phyloP scores from a whole-genome alignment of 2,113 vertebrate genomes.

The Chaenogobius annularis region DNA sequence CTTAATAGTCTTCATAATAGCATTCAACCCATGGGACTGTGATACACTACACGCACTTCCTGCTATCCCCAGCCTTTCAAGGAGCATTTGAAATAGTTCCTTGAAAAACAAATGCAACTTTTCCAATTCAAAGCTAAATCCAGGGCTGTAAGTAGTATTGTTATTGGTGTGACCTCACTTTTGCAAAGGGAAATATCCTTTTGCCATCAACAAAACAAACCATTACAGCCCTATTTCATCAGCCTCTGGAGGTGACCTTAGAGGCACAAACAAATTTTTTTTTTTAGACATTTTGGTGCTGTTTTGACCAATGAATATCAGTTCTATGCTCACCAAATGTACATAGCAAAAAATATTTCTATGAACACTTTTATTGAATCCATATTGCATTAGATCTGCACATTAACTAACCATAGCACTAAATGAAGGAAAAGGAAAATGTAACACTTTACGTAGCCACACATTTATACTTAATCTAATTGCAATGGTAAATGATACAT shows the following conservation, averaged over 20 bases:
- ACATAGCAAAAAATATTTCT: not conserved
- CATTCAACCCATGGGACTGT: conserved; percentile 15
- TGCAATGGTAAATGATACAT: too few relatives aligned
- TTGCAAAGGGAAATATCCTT: conserved; percentile 19
- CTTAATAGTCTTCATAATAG: conserved; percentile 4
- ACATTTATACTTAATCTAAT: too few relatives aligned
- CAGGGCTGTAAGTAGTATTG: conserved; percentile 17
- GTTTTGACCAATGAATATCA: conserved; percentile 2
- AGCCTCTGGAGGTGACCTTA: conserved; percentile 24
- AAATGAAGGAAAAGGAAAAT: not conserved
- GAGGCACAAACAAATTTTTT: conserved; percentile 13
- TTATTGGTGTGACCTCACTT: conserved; percentile 20
- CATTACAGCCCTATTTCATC: conserved; percentile 36
- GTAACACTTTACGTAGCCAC: too few relatives aligned
- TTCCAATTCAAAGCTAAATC: conserved; percentile 36
- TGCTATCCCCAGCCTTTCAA: conserved; percentile 11
- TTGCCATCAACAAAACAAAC: conserved; percentile 17
- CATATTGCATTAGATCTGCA: too few relatives aligned
- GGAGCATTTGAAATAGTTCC: conserved; percentile 49
- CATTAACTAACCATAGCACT: not conserved
- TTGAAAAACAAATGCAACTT: conserved; percentile 57
- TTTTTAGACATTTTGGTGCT: conserved; percentile 6
- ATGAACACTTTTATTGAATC: not conserved
- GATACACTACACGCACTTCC: conserved; percentile 26
- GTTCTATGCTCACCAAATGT: not conserved